Base-by-base conservation (phyloP, 2,797 vertebrate species). In the Myotis planiceps region DNA sequence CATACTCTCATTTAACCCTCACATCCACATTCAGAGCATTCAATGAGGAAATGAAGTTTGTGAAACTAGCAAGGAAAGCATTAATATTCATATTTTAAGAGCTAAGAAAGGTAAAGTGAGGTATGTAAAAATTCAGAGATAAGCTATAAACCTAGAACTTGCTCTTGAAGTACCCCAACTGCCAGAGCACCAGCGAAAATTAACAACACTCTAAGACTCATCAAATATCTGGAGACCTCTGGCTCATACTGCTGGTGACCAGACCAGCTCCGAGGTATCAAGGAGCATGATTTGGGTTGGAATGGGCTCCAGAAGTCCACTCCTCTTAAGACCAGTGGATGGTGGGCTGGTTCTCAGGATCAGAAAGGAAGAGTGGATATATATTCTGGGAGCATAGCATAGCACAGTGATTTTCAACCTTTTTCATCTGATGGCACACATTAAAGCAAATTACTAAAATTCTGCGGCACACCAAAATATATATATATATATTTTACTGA, bases 41-140 rank as follows among this genome's bases (percentile, higher is more conserved):
- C 12, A 27, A 60, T 60, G 58, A 29, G 58, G 60, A 79, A 71
- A 65, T 10, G 5, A 29, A 86, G 21, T 90, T 68, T 69, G 23
- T 34, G 25, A 83, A 93, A 83, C n/a, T 66, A 66, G 15, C 10
- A 82, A 88, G 32, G 27, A 89, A 91, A 68, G 14, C 23, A 75
- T 47, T 87, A 49, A 39, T 87, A 37, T 60, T 83, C 39, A 19
- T 21, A 75, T 72, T 85, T 89, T 95, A 37, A 92, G 23, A 96
- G 51, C 34, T 81, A 84, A 90, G 47, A 82, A 90, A 76, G 23
- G 39, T 74, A 25, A 93, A 69, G 39, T 58, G 10, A 60, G 13
- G 4, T 74, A 42, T 29, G 8, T 4, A 49, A 95, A 94, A 94
- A 85, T 3, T 63, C 4, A 68, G 25, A 55, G 18, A 51, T 34